Evolutionary conservation across 1,140 invertebrate genomes (phyloP).

Genomic region (Aphelinus atriplicis): DNA sequence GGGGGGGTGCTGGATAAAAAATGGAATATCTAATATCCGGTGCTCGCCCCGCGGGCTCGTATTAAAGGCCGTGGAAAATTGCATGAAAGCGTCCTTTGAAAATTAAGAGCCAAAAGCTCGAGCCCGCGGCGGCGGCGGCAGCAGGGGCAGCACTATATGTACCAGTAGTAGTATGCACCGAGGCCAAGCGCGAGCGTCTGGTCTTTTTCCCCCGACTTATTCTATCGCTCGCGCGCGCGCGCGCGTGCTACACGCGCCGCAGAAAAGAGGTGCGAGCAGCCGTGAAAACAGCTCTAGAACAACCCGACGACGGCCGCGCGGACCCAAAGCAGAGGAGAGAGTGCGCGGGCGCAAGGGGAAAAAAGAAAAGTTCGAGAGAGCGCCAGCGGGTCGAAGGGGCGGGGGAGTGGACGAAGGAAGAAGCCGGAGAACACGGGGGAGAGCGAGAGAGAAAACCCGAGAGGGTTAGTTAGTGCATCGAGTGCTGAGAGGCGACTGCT

Average conservation of each 20-base stretch:
- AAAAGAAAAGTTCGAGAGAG: neutral
- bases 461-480: neutral
- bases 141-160: too few species aligned
- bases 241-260: neutral
- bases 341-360: neutral
- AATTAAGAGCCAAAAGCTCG: conserved; percentile 22
- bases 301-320: neutral
- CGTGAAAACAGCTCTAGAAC: conserved; percentile 14
- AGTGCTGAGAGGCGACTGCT: neutral
- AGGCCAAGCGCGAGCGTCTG: conserved; percentile 5
- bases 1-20: too few species aligned
- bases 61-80: conserved; percentile 23
- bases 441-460: neutral
- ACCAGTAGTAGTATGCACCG: too few species aligned
- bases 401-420: too few species aligned
- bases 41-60: neutral
- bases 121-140: too few species aligned
- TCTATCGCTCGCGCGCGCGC: neutral
- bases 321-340: neutral
- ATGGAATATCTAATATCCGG: neutral
- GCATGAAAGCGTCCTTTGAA: conserved; percentile 21
- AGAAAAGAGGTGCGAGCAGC: neutral
- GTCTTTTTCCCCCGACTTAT: conserved; percentile 9
- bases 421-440: neutral
- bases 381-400: too few species aligned